These are phyloP conservation scores for Chloromyia formosa DNA, from an alignment of 2,888 invertebrate genomes.

Conservation along the genomic window DNA sequence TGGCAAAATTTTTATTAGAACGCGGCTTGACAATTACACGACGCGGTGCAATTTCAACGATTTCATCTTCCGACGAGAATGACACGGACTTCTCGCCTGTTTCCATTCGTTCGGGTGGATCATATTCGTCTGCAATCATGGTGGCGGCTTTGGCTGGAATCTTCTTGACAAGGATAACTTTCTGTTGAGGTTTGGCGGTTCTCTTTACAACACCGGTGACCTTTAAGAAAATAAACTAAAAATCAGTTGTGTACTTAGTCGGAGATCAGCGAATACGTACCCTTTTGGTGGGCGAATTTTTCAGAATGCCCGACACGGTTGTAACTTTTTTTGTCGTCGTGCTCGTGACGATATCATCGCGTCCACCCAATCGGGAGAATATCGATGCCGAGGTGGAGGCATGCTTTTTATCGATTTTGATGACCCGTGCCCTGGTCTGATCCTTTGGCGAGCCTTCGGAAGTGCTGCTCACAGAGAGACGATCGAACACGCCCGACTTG, in stretches of 20 bases:
- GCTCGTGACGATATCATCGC: conserved; percentile 50
- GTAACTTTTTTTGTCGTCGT: background rate
- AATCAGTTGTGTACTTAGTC: too few relatives aligned
- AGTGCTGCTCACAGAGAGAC: conserved; percentile 52
- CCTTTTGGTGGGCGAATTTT: conserved; percentile 51
- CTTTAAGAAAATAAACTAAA: conserved; percentile 9
- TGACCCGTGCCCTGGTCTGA: conserved; percentile 53
- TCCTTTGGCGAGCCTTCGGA: background rate
- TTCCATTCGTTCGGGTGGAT: conserved; percentile 52
- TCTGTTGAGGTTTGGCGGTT: conserved; percentile 55
- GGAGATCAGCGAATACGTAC: background rate
- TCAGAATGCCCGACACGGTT: conserved; percentile 59
- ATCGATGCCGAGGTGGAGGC: conserved; percentile 56
- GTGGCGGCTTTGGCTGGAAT: conserved; percentile 59
- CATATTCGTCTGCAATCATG: conserved; percentile 54
- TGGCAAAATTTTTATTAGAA: conserved; percentile 39
- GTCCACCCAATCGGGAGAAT: conserved; percentile 61
- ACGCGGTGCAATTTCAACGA: conserved; percentile 61
- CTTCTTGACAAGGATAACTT: conserved; percentile 62
- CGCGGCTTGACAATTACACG: conserved; percentile 50
- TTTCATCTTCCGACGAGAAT: conserved; percentile 63
- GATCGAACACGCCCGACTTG: conserved; percentile 58
- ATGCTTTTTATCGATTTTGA: conserved; percentile 52
- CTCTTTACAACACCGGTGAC: conserved; percentile 38
- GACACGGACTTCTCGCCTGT: conserved; percentile 61